phyloP scores from a whole-genome alignment of 1,140 invertebrate species.

The Sycophila sp. region DNA sequence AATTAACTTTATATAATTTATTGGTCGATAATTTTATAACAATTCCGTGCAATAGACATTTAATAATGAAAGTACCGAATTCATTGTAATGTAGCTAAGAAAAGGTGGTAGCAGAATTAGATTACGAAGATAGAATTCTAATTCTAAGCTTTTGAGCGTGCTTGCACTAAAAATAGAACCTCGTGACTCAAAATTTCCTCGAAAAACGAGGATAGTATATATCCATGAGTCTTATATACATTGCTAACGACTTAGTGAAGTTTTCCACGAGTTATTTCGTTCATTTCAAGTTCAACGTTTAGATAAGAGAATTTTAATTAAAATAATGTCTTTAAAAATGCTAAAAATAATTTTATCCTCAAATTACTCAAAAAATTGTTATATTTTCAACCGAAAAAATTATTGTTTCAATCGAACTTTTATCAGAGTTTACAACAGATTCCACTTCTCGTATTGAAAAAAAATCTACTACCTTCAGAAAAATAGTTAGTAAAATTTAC shows the following conservation, averaged over 20 bases:
- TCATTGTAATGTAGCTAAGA: slow-evolving; percentile 3
- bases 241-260: neutral
- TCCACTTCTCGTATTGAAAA: too few species aligned
- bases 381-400: slow-evolving; percentile 1
- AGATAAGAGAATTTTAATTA: too few species aligned
- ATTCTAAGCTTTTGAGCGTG: slow-evolving; percentile 16
- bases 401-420: neutral
- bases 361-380: too few species aligned
- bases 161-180: slow-evolving; percentile 22
- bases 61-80: neutral
- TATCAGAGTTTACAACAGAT: neutral
- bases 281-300: neutral
- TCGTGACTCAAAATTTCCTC: slow-evolving; percentile 31
- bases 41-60: neutral
- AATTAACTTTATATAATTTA: too few species aligned
- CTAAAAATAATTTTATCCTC: too few species aligned
- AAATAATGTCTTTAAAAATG: too few species aligned
- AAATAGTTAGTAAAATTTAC: too few species aligned
- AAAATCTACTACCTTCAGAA: too few species aligned
- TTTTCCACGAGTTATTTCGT: neutral
- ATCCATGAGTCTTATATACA: neutral
- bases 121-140: slow-evolving; percentile 34
- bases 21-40: too few species aligned
- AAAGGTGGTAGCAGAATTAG: slow-evolving; percentile 21
- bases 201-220: neutral